Evolutionary conservation across 2,113 vertebrate genomes (phyloP).

Genomic region (Ctenodactylus gundi): DNA sequence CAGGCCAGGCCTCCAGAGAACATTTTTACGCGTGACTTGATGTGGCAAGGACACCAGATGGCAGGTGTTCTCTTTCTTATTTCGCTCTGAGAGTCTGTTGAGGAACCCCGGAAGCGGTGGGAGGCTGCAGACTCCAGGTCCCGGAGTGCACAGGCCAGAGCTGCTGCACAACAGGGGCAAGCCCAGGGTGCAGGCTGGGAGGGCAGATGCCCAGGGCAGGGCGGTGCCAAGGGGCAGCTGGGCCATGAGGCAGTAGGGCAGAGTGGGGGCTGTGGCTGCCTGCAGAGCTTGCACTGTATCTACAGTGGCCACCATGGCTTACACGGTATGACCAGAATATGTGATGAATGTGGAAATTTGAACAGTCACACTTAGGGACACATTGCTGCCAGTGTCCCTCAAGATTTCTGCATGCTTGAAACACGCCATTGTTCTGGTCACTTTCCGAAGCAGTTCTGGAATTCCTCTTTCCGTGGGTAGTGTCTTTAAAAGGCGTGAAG

Average conservation of each 20-base stretch:
- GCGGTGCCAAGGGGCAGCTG: not conserved
- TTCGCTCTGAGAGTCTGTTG: not conserved
- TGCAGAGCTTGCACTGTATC: not conserved
- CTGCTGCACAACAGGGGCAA: accelerated
- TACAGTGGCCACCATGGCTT: not conserved
- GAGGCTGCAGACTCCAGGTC: not conserved
- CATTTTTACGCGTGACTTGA: not conserved
- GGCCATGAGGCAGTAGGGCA: accelerated
- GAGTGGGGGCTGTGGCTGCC: not conserved
- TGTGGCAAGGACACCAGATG: not conserved
- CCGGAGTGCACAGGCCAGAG: not conserved
- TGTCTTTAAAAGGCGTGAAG: not conserved
- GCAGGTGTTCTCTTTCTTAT: not conserved
- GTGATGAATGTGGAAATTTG: not conserved
- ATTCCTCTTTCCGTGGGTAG: not conserved
- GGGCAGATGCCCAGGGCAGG: not conserved
- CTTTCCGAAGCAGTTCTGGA: not conserved
- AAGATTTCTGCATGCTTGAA: not conserved
- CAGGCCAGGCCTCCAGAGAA: not conserved
- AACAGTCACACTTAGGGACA: not conserved
- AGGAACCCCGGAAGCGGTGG: not conserved
- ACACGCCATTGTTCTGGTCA: not conserved
- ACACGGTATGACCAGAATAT: not conserved
- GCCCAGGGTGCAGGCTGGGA: not conserved
- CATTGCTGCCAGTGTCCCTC: not conserved